phyloP scores from a whole-genome alignment of 2,113 vertebrate genomes.

The Gadus macrocephalus region DNA sequence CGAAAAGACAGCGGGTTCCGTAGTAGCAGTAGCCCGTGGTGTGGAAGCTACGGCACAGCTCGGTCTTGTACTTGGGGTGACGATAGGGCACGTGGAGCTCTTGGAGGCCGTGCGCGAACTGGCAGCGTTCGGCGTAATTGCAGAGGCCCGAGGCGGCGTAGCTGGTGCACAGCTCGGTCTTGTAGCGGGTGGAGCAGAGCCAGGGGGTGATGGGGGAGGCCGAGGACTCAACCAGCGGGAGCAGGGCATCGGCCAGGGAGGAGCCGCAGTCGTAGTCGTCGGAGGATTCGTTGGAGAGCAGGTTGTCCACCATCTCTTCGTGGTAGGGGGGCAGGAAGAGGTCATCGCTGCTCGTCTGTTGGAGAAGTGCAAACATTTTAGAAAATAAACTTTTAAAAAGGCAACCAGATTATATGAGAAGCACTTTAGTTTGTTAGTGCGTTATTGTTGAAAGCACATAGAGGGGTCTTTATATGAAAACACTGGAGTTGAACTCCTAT shows the following conservation, averaged over 20 bases:
- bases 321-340: constrained; percentile 57
- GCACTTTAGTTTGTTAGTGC: background rate
- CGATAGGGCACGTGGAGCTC: constrained; percentile 73
- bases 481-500: too few species aligned
- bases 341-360: constrained; percentile 58
- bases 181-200: constrained; percentile 75
- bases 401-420: background rate
- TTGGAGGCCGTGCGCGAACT: constrained; percentile 76
- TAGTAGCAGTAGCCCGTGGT: constrained; percentile 67
- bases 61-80: constrained; percentile 79
- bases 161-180: constrained; percentile 75
- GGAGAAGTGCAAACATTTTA: background rate
- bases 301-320: constrained; percentile 51
- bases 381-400: too few species aligned
- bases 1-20: constrained; percentile 74
- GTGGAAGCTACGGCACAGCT: constrained; percentile 74
- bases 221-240: constrained; percentile 58
- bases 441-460: background rate
- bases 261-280: constrained; percentile 9
- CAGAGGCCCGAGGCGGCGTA: constrained; percentile 66
- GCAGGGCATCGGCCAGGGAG: constrained; percentile 64
- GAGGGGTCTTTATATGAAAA: too few species aligned
- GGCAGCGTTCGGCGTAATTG: constrained; percentile 73
- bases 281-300: constrained; percentile 39
- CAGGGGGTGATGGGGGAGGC: constrained; percentile 38